A percentile compares a stretch with the other conserved stretches of the same genome.
Conservation (phyloP, 2,888 invertebrate species). For the Unio pictorum region DNA sequence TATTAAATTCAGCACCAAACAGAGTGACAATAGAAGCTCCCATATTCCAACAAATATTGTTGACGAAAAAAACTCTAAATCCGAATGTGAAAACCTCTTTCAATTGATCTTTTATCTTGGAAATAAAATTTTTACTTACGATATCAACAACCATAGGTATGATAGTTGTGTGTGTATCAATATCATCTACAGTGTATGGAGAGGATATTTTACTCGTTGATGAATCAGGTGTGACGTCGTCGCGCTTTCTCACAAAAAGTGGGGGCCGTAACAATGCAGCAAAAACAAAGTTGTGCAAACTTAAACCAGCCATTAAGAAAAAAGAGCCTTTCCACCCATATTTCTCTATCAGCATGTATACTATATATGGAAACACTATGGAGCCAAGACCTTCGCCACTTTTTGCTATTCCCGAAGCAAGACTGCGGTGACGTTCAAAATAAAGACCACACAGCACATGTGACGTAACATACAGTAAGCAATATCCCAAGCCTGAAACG, state of each 20-base stretch:
- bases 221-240: too few species aligned
- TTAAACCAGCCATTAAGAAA: constrained; percentile 55
- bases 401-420: constrained; percentile 59
- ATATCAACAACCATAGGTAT: not conserved
- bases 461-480: constrained; percentile 61
- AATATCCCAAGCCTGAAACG: constrained; percentile 59
- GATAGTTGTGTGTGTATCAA: too few species aligned
- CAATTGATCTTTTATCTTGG: constrained; percentile 18
- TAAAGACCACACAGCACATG: constrained; percentile 62
- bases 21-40: constrained; percentile 42
- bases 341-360: constrained; percentile 48
- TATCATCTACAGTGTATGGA: too few species aligned
- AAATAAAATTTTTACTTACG: not conserved
- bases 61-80: constrained; percentile 56
- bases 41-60: constrained; percentile 62
- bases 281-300: constrained; percentile 53
- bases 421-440: constrained; percentile 55
- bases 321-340: constrained; percentile 64
- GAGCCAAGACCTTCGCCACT: constrained; percentile 59
- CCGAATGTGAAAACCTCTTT: constrained; percentile 28
- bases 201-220: too few species aligned
- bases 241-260: not conserved
- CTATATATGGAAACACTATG: constrained; percentile 55
- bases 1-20: constrained; percentile 52
- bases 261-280: constrained; percentile 49